A percentile compares a stretch with the other conserved stretches of the same genome.
Conservation (phyloP, 2,113 vertebrate genomes). For the Marcusenius ussheri region DNA sequence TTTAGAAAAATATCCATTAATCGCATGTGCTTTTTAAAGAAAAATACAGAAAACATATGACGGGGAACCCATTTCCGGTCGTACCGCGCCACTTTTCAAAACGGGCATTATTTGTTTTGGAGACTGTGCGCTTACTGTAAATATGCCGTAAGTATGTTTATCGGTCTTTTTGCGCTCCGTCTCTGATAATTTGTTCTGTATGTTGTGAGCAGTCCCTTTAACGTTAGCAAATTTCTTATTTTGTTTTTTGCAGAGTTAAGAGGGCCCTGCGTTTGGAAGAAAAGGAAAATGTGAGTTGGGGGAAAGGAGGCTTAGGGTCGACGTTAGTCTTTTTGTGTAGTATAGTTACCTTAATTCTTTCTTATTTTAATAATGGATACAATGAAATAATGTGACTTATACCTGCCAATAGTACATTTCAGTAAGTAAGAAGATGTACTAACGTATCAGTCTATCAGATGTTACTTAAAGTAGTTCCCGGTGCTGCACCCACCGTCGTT, state of each 20-base stretch:
- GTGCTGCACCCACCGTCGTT: not conserved
- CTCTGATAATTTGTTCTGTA: not conserved
- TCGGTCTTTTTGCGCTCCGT: not conserved
- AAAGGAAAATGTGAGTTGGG: constrained; percentile 58
- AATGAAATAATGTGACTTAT: not conserved
- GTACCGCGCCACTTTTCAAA: constrained; percentile 42
- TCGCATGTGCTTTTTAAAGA: not conserved
- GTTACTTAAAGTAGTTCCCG: not conserved
- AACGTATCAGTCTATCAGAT: not conserved
- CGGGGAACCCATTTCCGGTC: constrained; percentile 21
- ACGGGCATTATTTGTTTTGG: not conserved
- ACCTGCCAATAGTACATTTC: not conserved
- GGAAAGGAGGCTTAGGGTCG: not conserved
- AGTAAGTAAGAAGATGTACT: not conserved
- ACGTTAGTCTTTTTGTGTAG: not conserved
- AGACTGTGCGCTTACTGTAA: not conserved
- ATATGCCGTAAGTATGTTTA: constrained; percentile 9
- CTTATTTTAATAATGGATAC: not conserved
- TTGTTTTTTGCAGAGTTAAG: constrained; percentile 61
- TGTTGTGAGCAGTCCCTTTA: not conserved
- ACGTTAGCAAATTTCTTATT: not conserved
- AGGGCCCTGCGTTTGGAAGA: constrained; percentile 59
- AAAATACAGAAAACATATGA: constrained; percentile 6
- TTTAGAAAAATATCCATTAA: not conserved
- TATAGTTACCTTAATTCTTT: not conserved